Percentiles rank a stretch among this genome's conserved stretches.
phyloP scores from a whole-genome alignment of 2,888 invertebrate species.

The Chorisops tibialis region DNA sequence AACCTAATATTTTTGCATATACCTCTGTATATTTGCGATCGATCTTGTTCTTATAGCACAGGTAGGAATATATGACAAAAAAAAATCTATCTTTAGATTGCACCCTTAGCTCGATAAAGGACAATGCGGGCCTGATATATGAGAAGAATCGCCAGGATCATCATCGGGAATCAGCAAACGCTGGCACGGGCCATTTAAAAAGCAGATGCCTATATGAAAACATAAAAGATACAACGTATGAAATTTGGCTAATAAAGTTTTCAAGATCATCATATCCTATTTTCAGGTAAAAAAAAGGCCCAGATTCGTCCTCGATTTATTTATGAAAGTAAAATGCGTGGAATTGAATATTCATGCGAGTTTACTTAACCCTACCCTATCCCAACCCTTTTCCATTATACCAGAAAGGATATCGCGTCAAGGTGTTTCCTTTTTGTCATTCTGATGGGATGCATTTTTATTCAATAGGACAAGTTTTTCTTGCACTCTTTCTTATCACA shows the following conservation, averaged over 20 bases:
- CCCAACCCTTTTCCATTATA: slow-evolving; percentile 18
- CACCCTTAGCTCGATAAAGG: slow-evolving; percentile 19
- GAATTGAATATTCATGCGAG: slow-evolving; percentile 24
- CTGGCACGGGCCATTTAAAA: slow-evolving; percentile 24
- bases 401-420: slow-evolving; percentile 28
- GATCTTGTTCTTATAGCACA: slow-evolving; percentile 15
- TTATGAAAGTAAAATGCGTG: slow-evolving; percentile 21
- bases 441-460: slow-evolving; percentile 11
- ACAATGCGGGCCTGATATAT: slow-evolving; percentile 10
- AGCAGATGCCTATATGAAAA: slow-evolving; percentile 9
- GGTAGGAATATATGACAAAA: slow-evolving; percentile 4
- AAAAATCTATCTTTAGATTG: slow-evolving; percentile 8
- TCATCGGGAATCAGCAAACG: slow-evolving; percentile 6
- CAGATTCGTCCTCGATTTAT: slow-evolving; percentile 9
- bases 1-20: slow-evolving; percentile 24
- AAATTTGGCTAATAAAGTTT: background rate
- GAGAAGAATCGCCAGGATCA: background rate
- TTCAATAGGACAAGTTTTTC: slow-evolving; percentile 2
- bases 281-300: background rate
- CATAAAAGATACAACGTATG: slow-evolving; percentile 1
- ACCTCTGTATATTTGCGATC: slow-evolving; percentile 10
- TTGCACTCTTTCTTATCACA: background rate
- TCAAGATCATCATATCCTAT: slow-evolving; percentile 6
- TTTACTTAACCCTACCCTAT: background rate
- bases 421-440: slow-evolving; percentile 32